Percentiles rank a stretch among this genome's conserved stretches.
phyloP scores from a whole-genome alignment of 1,140 invertebrate species.

The Zophobas morio region DNA sequence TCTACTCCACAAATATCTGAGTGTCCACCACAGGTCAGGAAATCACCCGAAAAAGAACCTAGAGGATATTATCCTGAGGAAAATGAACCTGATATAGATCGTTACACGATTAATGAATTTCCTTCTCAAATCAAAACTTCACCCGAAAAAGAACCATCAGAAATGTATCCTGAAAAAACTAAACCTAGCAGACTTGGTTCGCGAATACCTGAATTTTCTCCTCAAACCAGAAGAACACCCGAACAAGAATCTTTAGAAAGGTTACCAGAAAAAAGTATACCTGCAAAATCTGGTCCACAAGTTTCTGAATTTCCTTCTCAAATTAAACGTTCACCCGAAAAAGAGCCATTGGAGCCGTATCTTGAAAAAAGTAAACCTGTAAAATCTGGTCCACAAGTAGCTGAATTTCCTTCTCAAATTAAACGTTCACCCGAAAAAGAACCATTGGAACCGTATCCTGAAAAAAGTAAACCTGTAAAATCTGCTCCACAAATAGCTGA shows the following conservation, averaged over 20 bases:
- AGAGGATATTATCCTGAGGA: conserved; percentile 49
- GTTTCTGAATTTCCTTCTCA: conserved; percentile 49
- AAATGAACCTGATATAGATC: conserved; percentile 35
- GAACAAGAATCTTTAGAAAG: background rate
- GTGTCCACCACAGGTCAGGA: conserved; percentile 56
- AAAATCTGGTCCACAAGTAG: conserved; percentile 24
- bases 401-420: conserved; percentile 49
- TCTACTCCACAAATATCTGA: conserved; percentile 12
- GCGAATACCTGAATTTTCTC: background rate
- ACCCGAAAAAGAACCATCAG: conserved; percentile 48
- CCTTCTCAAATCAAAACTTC: conserved; percentile 52
- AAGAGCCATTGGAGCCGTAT: conserved; percentile 48
- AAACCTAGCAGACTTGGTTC: background rate
- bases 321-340: conserved; percentile 47
- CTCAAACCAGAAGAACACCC: background rate
- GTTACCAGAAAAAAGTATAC: too few species aligned
- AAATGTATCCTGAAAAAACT: conserved; percentile 8
- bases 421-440: conserved; percentile 49
- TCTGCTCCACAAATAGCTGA: conserved; percentile 29
- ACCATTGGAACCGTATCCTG: conserved; percentile 51
- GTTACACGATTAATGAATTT: conserved; percentile 49
- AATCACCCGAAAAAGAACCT: conserved; percentile 50
- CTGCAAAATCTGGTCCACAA: background rate
- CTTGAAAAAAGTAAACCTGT: conserved; percentile 1
- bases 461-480: conserved; percentile 37